Conservation (phyloP, 2,113 vertebrate species). For the Circaetus gallicus region DNA sequence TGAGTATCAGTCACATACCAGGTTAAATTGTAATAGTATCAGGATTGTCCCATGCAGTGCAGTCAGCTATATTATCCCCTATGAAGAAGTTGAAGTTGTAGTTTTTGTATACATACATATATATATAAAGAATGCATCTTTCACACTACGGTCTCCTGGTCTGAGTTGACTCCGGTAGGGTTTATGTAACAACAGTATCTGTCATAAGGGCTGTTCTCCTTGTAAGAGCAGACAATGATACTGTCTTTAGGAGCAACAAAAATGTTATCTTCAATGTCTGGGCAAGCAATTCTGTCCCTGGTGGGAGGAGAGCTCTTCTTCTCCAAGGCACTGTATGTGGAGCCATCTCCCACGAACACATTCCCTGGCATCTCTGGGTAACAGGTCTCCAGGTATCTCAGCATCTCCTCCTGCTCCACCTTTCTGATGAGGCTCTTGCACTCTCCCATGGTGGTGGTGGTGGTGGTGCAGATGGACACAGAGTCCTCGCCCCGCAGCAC, state of each 20-base stretch:
- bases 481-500: conserved; percentile 37
- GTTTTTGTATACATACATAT: conserved; percentile 12
- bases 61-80: conserved; percentile 60
- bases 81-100: conserved; percentile 21
- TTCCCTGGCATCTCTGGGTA: conserved; percentile 68
- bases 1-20: conserved; percentile 68
- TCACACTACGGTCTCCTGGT: conserved; percentile 81
- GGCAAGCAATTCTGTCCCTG: conserved; percentile 60
- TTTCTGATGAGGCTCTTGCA: conserved; percentile 58
- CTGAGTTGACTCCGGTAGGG: conserved; percentile 71
- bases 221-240: conserved; percentile 77
- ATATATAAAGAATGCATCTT: background rate
- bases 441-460: conserved; percentile 44
- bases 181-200: conserved; percentile 83
- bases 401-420: conserved; percentile 68
- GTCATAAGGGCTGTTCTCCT: conserved; percentile 76
- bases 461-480: conserved; percentile 59
- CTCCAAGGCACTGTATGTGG: conserved; percentile 73
- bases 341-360: conserved; percentile 46
- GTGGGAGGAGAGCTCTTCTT: conserved; percentile 54
- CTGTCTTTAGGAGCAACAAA: conserved; percentile 78
- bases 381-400: conserved; percentile 74
- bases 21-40: conserved; percentile 59
- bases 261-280: conserved; percentile 71
- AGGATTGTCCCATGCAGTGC: conserved; percentile 71